phyloP scores from a whole-genome alignment of 2,797 vertebrate species.

The Sus cebifrons region DNA sequence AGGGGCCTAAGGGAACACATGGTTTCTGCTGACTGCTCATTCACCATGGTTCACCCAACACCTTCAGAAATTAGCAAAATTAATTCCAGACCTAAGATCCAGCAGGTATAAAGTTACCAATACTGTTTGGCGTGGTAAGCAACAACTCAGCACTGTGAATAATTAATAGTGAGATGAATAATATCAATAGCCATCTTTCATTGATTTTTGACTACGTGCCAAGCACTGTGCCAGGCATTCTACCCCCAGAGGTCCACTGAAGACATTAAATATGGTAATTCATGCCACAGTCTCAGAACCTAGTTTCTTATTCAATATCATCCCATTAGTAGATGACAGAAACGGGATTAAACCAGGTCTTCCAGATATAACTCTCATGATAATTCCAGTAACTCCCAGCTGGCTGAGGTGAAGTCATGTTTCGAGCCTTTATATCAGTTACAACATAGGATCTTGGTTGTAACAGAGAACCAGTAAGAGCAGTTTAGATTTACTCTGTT shows the following conservation, averaged over 20 bases:
- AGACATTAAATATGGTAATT: not conserved
- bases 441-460: not conserved
- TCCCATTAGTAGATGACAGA: not conserved
- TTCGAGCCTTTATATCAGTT: not conserved
- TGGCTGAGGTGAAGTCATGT: not conserved
- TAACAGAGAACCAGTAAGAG: not conserved
- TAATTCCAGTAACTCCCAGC: not conserved
- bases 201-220: not conserved
- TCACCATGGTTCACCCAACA: not conserved
- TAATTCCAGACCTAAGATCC: not conserved
- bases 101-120: not conserved
- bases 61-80: slow-evolving; percentile 19
- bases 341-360: not conserved
- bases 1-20: not conserved
- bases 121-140: not conserved
- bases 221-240: not conserved
- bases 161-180: slow-evolving; percentile 12
- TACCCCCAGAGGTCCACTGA: not conserved
- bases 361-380: not conserved
- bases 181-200: not conserved
- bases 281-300: not conserved
- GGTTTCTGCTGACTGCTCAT: not conserved
- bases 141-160: not conserved
- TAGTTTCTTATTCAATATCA: not conserved
- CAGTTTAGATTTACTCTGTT: not conserved